Percentiles rank a stretch among this genome's conserved stretches.
Evolutionary conservation across 2,797 vertebrate species (phyloP).

Genomic region (Podarcis siculus): DNA sequence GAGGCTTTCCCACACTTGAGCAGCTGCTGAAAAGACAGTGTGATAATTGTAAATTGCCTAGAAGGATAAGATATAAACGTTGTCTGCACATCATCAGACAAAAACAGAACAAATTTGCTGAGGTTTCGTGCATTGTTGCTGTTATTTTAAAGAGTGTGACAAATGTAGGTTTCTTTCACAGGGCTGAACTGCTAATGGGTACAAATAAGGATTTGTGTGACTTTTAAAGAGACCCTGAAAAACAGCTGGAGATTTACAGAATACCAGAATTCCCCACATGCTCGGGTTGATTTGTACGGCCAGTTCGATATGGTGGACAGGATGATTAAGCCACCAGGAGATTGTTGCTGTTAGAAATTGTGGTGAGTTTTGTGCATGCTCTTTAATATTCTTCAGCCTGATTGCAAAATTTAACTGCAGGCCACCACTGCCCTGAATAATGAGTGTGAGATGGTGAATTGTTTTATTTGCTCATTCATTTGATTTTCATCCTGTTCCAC

Average conservation of each 20-base stretch:
- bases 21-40: conserved; percentile 10
- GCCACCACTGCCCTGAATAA: not conserved
- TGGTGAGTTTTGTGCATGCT: not conserved
- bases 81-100: not conserved
- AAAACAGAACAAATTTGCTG: not conserved
- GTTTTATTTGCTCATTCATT: not conserved
- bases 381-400: not conserved
- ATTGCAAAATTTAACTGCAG: not conserved
- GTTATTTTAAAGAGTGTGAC: not conserved
- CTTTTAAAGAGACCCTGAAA: not conserved
- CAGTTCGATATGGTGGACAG: not conserved
- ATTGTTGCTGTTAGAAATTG: not conserved
- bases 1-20: not conserved
- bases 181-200: not conserved
- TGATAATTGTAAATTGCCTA: conserved; percentile 17
- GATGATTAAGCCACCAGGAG: not conserved
- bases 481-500: no score
- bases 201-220: not conserved
- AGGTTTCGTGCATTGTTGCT: not conserved
- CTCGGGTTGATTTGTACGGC: not conserved
- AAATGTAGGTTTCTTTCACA: not conserved
- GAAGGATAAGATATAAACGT: not conserved
- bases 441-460: not conserved
- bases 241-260: not conserved
- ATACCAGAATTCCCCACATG: not conserved